Conservation (phyloP, 2,888 invertebrate genomes). For the Bimastos eiseni region DNA sequence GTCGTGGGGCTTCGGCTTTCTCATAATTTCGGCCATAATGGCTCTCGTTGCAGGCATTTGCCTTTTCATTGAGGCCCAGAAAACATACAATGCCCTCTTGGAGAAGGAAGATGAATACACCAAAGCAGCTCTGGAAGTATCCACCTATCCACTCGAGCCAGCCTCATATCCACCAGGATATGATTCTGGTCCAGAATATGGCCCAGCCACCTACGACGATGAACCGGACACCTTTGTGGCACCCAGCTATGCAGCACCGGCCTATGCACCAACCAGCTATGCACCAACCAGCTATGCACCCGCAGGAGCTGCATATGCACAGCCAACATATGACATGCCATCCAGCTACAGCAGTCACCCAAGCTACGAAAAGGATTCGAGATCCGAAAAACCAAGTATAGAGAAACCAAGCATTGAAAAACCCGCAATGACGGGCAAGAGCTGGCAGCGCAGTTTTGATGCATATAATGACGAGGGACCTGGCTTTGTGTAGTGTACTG, state of each 20-base stretch:
- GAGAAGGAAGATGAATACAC: conserved; percentile 42
- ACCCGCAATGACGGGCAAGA: conserved; percentile 2
- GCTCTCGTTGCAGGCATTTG: conserved; percentile 37
- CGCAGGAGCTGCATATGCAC: not conserved
- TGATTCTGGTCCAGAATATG: conserved; percentile 29
- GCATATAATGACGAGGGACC: conserved; percentile 2
- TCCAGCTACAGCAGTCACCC: conserved; percentile 31
- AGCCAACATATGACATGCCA: conserved; percentile 16
- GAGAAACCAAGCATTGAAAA: not conserved
- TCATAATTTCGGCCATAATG: conserved; percentile 44
- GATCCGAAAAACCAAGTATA: conserved; percentile 29
- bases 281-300: not conserved
- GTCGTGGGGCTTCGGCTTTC: conserved; percentile 49
- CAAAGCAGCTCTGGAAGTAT: conserved; percentile 42
- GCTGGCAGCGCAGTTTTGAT: conserved; percentile 21
- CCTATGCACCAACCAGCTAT: not conserved
- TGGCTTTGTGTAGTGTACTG: conserved; percentile 17
- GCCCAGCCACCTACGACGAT: not conserved
- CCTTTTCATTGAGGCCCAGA: conserved; percentile 43
- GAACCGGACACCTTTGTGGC: not conserved
- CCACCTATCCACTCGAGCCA: conserved; percentile 35
- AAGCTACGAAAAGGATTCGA: conserved; percentile 32
- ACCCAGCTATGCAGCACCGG: not conserved
- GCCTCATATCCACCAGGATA: conserved; percentile 18
- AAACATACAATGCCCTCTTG: conserved; percentile 41